These are phyloP conservation scores for Alligator mississippiensis DNA, from an alignment of 2,113 vertebrate genomes.

Conservation along the genomic window DNA sequence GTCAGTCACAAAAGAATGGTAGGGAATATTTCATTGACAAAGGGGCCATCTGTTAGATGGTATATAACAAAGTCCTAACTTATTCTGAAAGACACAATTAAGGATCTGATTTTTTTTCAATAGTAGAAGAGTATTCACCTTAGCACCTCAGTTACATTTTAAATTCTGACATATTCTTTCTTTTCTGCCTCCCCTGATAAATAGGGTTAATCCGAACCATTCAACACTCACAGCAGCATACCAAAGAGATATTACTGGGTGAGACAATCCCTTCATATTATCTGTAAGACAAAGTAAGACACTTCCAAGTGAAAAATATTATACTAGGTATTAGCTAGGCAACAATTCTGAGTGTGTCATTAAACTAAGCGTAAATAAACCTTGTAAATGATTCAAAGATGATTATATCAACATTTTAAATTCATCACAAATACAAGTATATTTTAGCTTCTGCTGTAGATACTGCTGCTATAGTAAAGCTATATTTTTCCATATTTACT, in stretches of 20 bases:
- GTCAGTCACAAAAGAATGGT: not conserved
- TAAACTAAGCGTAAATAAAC: not conserved
- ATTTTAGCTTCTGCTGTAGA: fast-evolving
- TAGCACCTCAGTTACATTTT: not conserved
- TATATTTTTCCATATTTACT: not conserved
- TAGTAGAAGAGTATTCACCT: not conserved
- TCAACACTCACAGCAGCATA: not conserved
- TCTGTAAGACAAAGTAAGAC: not conserved
- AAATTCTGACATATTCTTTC: not conserved
- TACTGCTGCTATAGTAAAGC: fast-evolving
- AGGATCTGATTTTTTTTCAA: not conserved
- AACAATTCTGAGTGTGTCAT: not conserved
- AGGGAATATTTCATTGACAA: fast-evolving
- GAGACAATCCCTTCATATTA: fast-evolving
- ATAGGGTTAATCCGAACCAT: not conserved
- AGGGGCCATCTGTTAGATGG: not conserved
- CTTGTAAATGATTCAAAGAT: fast-evolving
- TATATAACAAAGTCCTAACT: not conserved
- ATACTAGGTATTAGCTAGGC: not conserved
- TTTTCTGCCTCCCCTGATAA: not conserved
- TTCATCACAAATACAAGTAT: fast-evolving
- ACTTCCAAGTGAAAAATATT: not conserved
- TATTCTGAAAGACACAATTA: not conserved
- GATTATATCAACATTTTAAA: fast-evolving
- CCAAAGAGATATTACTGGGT: not conserved